Evolutionary conservation across 1,140 invertebrate genomes (phyloP).

Genomic region (Brachionus paranguensis): DNA sequence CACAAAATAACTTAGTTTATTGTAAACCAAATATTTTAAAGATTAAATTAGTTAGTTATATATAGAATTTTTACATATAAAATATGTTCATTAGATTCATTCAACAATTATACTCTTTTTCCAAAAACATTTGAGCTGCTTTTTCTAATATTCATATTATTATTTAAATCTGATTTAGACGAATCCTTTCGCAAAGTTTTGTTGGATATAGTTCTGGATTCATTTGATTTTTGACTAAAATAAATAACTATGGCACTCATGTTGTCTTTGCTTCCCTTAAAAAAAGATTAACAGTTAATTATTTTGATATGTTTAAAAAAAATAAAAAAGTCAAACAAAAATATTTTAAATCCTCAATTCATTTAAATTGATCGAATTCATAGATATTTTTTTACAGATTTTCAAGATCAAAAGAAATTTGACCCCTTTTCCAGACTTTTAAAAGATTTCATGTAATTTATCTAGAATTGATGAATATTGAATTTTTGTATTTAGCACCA

Average conservation of each 20-base stretch:
- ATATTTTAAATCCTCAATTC: background rate
- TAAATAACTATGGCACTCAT: constrained; percentile 96
- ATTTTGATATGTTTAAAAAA: too few species aligned
- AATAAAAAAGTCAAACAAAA: background rate
- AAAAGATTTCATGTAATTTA: background rate
- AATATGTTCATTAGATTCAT: background rate
- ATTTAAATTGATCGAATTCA: background rate
- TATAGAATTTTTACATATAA: too few species aligned
- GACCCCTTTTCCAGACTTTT: too few species aligned
- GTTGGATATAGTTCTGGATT: background rate
- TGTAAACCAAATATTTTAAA: too few species aligned
- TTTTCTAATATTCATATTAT: background rate
- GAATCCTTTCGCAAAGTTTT: background rate
- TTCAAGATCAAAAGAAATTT: too few species aligned
- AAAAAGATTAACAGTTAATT: background rate
- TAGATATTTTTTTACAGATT: too few species aligned
- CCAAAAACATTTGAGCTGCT: background rate
- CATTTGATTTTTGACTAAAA: constrained; percentile 58
- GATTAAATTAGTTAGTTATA: too few species aligned
- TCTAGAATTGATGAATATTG: too few species aligned
- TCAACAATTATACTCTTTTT: background rate
- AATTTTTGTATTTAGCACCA: too few species aligned
- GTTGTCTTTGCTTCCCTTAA: constrained; percentile 93
- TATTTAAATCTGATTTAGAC: background rate
- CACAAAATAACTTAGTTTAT: too few species aligned